Conservation (phyloP, 2,888 invertebrate genomes). For the Falcaria lacertinaria region DNA sequence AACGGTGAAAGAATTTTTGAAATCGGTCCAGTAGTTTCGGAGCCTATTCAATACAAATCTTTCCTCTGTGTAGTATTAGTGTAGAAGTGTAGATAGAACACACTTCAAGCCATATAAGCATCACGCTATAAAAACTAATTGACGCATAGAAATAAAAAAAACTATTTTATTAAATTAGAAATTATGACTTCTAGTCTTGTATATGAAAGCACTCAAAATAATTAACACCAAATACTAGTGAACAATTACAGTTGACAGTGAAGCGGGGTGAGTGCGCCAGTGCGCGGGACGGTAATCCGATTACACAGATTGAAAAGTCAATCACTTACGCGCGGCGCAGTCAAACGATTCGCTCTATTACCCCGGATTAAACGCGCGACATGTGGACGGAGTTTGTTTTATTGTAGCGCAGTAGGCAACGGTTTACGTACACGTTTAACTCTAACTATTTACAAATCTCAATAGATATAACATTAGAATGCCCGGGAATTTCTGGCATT, state of each 20-base stretch:
- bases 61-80: too few species aligned
- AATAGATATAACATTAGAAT: not conserved
- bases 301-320: slow-evolving; percentile 78
- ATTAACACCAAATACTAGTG: slow-evolving; percentile 11
- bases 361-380: slow-evolving; percentile 48
- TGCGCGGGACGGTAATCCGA: slow-evolving; percentile 47
- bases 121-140: too few species aligned
- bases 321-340: slow-evolving; percentile 66
- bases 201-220: slow-evolving; percentile 6
- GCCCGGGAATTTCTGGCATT: not conserved
- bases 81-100: too few species aligned
- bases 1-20: too few species aligned
- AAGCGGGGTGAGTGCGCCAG: slow-evolving; percentile 43
- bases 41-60: too few species aligned
- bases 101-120: too few species aligned
- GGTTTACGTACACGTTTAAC: not conserved
- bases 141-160: too few species aligned
- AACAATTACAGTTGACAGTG: slow-evolving; percentile 5
- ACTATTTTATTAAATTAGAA: too few species aligned
- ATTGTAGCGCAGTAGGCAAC: slow-evolving; percentile 16
- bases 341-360: slow-evolving; percentile 62
- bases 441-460: not conserved
- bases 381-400: slow-evolving; percentile 41
- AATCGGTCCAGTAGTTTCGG: too few species aligned
- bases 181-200: too few species aligned